phyloP scores from a whole-genome alignment of 1,140 invertebrate genomes.

The Rhagoletis zephyria region DNA sequence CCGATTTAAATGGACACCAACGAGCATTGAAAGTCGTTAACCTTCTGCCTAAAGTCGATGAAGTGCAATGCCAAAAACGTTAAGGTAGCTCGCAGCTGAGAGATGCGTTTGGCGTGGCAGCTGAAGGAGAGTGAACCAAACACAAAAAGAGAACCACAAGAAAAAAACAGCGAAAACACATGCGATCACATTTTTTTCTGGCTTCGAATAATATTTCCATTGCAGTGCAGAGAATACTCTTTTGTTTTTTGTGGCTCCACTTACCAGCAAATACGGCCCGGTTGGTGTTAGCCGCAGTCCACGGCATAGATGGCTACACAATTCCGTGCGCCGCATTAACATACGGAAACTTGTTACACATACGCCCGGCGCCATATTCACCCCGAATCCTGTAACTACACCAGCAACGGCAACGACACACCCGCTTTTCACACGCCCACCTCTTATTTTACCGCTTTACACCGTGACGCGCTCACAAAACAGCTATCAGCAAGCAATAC shows the following conservation, averaged over 20 bases:
- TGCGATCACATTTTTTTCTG: no score
- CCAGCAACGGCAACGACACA: constrained; percentile 25
- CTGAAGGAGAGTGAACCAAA: neutral
- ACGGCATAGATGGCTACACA: constrained; percentile 56
- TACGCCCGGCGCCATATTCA: constrained; percentile 61
- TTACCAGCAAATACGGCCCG: constrained; percentile 63
- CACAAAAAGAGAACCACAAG: no score
- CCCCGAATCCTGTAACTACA: constrained; percentile 29
- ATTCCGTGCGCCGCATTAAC: constrained; percentile 61
- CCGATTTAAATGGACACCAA: neutral
- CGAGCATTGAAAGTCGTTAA: constrained; percentile 15
- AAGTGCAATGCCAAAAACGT: neutral
- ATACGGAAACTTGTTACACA: constrained; percentile 64
- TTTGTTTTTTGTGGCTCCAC: neutral
- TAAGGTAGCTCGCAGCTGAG: neutral
- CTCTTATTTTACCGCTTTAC: constrained; percentile 8
- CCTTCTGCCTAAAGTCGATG: neutral
- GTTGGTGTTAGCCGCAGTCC: constrained; percentile 63
- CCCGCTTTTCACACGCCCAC: constrained; percentile 25
- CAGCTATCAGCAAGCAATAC: neutral
- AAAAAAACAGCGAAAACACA: no score
- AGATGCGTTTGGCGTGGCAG: neutral
- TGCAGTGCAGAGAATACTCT: no score
- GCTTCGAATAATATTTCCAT: no score
- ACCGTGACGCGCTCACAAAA: neutral